Evolutionary conservation across 2,888 invertebrate genomes (phyloP), one percentile per base, ranked within the genome.

Genomic region (Aelia acuminata): DNA sequence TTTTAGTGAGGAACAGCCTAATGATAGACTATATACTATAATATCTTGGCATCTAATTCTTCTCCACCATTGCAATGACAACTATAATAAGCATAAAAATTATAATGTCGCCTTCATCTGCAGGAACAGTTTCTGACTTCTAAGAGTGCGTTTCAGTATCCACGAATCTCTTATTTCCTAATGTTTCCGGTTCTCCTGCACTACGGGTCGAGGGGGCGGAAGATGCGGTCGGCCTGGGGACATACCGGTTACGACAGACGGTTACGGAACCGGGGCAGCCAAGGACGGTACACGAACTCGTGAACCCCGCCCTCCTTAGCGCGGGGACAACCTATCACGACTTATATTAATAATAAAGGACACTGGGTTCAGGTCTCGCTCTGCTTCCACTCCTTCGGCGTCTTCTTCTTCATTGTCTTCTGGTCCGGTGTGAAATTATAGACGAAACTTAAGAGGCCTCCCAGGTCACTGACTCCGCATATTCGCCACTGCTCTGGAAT

Each of bases 331-430:
- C 87, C 87, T 87, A 87, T 87, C 87, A 87, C 87, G 87, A 87
- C 87, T 87, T 87, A 87, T 87, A 87, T 63, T 87, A 87, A 57
- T 87, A 87, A 87, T 87, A 87, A 75, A 87, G 75, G 87, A 87
- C 70, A 87, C 70, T n/a, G 11, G 35, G 49, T 10, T 31, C 53
- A 35, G 11, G 80, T 47, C 80, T 43, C 80, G 80, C 43, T 80
- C 80, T 80, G 80, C 13, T 80, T 80, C n/a, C 39, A 43, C 31
- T 80, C 43, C 80, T 47, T 47, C 11, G 43, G 80, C 80, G 22
- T 43, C 80, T 80, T 80, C 80, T 80, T 47, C 43, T 31, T 8
- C 80, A 80, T 80, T 80, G 80, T 80, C 80, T 80, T 4, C 13
- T 13, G 8, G 1, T 0, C n/a, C n/a, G 43, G 80, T 80, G 80